A percentile compares a stretch with the other conserved stretches of the same genome.
Evolutionary conservation across 1,140 invertebrate species (phyloP).

Genomic region (Formica selysi): DNA sequence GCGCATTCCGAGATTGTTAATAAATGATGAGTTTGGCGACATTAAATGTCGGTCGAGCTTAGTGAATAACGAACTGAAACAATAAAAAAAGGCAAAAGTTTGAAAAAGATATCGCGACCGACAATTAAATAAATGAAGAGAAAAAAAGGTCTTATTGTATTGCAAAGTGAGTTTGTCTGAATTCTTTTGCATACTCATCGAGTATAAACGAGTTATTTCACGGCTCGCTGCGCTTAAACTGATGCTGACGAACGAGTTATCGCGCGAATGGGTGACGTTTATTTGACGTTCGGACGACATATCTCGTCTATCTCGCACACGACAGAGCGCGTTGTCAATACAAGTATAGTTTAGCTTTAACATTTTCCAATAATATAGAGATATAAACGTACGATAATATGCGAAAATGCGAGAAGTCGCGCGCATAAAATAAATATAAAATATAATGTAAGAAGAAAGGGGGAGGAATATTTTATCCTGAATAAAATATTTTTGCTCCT

Average conservation of each 20-base stretch:
- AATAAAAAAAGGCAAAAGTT: no score
- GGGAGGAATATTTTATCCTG: background rate
- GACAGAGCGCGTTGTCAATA: constrained; percentile 48
- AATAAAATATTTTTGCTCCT: constrained; percentile 40
- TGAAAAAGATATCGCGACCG: no score
- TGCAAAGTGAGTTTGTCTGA: background rate
- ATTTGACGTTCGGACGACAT: constrained; percentile 47
- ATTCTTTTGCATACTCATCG: background rate
- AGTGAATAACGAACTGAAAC: background rate
- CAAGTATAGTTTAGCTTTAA: constrained; percentile 50
- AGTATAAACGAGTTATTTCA: constrained; percentile 50
- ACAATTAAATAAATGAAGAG: background rate
- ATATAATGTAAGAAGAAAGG: background rate
- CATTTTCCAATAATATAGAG: constrained; percentile 55
- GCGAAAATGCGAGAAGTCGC: background rate
- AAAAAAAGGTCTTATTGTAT: background rate
- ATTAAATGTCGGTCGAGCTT: background rate
- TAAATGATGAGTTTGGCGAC: constrained; percentile 51
- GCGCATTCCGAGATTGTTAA: constrained; percentile 45
- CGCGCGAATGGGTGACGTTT: constrained; percentile 41
- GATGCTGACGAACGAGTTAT: constrained; percentile 46
- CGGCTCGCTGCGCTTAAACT: constrained; percentile 36
- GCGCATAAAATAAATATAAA: background rate
- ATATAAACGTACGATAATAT: background rate
- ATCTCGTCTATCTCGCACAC: constrained; percentile 33